phyloP scores from a whole-genome alignment of 1,140 invertebrate genomes.

The Bombus pyrosoma region DNA sequence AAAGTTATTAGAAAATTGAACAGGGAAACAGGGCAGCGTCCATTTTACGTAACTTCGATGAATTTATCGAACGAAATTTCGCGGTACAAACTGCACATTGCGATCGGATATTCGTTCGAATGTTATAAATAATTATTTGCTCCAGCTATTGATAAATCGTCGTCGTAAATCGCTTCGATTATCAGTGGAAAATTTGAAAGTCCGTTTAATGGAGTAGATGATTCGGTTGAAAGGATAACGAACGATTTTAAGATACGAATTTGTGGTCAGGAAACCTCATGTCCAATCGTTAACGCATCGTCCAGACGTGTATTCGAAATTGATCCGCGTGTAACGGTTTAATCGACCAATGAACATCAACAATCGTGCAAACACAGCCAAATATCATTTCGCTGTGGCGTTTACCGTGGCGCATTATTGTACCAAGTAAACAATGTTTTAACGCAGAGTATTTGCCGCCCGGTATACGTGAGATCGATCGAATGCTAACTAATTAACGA shows the following conservation, averaged over 20 bases:
- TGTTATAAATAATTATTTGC: not conserved
- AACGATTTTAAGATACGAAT: not conserved
- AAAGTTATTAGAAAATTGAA: constrained; percentile 2
- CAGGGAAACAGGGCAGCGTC: no score
- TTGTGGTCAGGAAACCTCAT: not conserved
- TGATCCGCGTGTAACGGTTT: constrained; percentile 23
- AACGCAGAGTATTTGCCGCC: constrained; percentile 26
- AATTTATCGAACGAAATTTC: not conserved
- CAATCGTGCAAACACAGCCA: not conserved
- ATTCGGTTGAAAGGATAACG: not conserved
- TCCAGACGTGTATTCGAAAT: not conserved
- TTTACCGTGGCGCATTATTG: constrained; percentile 36
- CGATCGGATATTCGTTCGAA: not conserved
- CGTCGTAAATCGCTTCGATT: not conserved
- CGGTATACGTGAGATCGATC: constrained; percentile 27
- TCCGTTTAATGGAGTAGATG: not conserved
- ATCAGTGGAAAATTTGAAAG: not conserved
- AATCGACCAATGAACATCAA: constrained; percentile 45
- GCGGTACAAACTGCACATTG: not conserved
- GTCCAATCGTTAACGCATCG: no score
- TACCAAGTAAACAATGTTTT: constrained; percentile 45
- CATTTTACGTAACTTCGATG: not conserved
- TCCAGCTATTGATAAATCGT: no score
- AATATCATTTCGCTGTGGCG: constrained; percentile 27
- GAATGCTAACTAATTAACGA: constrained; percentile 45